Evolutionary conservation across 1,140 invertebrate species (phyloP), one percentile per base, ranked within the genome.

Genomic region (Camponotus pennsylvanicus): DNA sequence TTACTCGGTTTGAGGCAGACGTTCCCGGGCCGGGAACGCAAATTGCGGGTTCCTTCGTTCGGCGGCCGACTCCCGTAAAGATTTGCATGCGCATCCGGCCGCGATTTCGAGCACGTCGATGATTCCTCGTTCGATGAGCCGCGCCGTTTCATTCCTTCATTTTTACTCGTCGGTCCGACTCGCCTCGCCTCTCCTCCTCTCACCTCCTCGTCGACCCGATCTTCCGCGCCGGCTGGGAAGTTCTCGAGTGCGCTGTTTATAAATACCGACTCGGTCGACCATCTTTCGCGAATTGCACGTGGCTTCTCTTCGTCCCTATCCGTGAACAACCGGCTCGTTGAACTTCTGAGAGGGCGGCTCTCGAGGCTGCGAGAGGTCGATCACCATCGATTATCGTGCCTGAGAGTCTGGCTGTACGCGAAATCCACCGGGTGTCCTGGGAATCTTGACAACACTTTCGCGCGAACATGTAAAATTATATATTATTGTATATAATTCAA

Each of bases 211-310:
- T 87, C 89, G 67, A 42, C 87, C 89, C 89, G 73, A 71, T 85
- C 76, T 87, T 90, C 70, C 80, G 59, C 85, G 76, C 69, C 70
- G 76, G 75, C 52, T 42, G 86, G 70, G 52, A 85, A 82, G 86
- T 78, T 90, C 79, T 88, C 71, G 76, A 86, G 86, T 66, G 73
- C 42, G 57, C 75, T 86, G 88, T 86, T 90, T 90, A 90, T 90
- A 90, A 90, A 90, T 90, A 90, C 89, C 64, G 80, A 89, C 75
- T 77, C 86, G 67, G 32, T 42, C 84, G 77, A 66, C 71, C 89
- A 86, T 90, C 86, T 91, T 91, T 91, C 86, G 90, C 88, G 90
- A 86, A 90, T 91, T 69, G 88, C 90, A 91, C 90, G 90, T 91
- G 90, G 90, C 88, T 86, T 66, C 86, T 90, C 85, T 86, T 61